Percentiles rank a stretch among this genome's conserved stretches.
Evolutionary conservation across 1,140 invertebrate genomes (phyloP).

Genomic region (Drosophila albomicans): DNA sequence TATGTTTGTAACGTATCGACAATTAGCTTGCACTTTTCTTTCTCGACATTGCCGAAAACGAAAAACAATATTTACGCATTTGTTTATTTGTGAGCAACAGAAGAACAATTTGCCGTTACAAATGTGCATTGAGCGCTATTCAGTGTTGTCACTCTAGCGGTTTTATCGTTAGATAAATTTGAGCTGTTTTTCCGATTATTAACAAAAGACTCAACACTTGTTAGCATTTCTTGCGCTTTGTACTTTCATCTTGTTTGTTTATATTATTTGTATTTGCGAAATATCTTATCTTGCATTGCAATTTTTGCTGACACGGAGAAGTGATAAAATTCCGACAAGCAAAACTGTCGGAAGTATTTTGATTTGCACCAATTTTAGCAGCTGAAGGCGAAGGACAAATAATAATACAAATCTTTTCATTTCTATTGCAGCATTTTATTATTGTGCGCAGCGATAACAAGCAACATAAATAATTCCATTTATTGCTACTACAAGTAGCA

Average conservation of each 20-base stretch:
- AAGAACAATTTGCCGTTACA: constrained; percentile 22
- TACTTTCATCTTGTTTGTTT: constrained; percentile 58
- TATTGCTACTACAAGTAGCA: constrained; percentile 34
- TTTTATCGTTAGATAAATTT: neutral
- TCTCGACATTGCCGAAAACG: constrained; percentile 36
- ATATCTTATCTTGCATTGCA: constrained; percentile 61
- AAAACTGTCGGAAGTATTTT: constrained; percentile 25
- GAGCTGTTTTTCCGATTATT: neutral
- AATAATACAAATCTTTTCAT: constrained; percentile 17
- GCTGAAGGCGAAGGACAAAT: neutral
- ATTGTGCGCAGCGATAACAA: constrained; percentile 49
- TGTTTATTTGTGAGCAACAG: constrained; percentile 54
- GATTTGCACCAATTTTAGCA: constrained; percentile 30
- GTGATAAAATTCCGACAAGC: constrained; percentile 13
- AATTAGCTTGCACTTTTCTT: constrained; percentile 69
- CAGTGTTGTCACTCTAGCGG: constrained; percentile 6
- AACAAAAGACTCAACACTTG: constrained; percentile 8
- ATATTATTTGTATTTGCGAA: constrained; percentile 40
- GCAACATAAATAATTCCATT: constrained; percentile 71
- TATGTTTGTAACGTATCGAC: constrained; percentile 63
- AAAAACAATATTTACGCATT: constrained; percentile 65
- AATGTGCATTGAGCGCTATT: constrained; percentile 23
- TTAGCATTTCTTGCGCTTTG: constrained; percentile 5
- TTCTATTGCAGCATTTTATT: constrained; percentile 73
- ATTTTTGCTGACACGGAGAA: constrained; percentile 28